These are phyloP conservation scores for Nesospiza acunhae DNA, from an alignment of 2,113 vertebrate genomes.

Conservation along the genomic window DNA sequence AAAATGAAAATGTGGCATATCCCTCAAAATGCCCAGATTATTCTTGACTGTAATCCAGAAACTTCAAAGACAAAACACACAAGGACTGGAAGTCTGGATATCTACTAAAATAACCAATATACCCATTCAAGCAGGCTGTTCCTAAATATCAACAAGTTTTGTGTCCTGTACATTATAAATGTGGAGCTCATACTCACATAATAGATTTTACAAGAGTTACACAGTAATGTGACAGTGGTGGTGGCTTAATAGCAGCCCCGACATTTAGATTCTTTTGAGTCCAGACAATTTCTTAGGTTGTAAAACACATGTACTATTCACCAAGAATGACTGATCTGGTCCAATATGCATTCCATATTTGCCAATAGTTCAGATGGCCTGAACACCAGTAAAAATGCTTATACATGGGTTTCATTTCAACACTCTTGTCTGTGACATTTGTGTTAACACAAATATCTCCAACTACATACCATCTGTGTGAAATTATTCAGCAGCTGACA, in stretches of 20 bases:
- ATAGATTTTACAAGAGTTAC: background rate
- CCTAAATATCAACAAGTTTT: background rate
- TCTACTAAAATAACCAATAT: background rate
- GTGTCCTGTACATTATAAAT: background rate
- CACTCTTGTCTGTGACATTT: background rate
- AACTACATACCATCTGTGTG: background rate
- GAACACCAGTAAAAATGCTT: background rate
- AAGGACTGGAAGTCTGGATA: conserved; percentile 47
- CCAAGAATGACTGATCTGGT: background rate
- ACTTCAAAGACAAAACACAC: conserved; percentile 53
- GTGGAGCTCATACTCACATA: background rate
- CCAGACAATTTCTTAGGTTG: background rate
- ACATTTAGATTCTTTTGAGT: background rate
- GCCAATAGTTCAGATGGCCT: background rate
- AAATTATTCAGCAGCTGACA: background rate
- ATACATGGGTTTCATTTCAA: background rate
- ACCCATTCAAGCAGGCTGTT: background rate
- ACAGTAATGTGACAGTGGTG: background rate
- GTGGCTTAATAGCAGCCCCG: background rate
- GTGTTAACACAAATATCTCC: background rate
- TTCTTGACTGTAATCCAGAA: conserved; percentile 46
- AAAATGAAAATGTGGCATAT: conserved; percentile 2
- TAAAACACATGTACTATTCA: background rate
- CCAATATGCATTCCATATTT: background rate
- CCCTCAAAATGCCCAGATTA: conserved; percentile 13